Evolutionary conservation across 2,113 vertebrate genomes (phyloP).

Genomic region (Chascanopsetta lugubris): DNA sequence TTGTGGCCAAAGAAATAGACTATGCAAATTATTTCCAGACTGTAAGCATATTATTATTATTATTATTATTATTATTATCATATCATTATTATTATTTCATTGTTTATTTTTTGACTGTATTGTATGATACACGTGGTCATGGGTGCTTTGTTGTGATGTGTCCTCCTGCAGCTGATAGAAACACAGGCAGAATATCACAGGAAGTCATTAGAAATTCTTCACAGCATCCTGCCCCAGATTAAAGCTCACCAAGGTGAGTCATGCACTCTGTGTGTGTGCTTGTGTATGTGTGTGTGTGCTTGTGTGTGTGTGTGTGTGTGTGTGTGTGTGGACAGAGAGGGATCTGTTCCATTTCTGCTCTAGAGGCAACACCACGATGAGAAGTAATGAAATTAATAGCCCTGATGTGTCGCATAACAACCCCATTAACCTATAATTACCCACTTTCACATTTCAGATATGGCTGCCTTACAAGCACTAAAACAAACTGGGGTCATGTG

Average conservation of each 20-base stretch:
- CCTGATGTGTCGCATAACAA: conserved; percentile 22
- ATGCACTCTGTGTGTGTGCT: conserved; percentile 25
- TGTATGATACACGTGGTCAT: background rate
- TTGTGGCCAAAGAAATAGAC: conserved; percentile 99
- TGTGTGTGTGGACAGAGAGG: conserved; percentile 3
- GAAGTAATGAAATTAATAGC: conserved; percentile 23
- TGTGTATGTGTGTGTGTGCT: conserved; percentile 14
- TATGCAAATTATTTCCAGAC: conserved; percentile 99
- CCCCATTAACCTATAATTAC: conserved; percentile 38
- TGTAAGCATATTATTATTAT: conserved; percentile 79
- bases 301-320: too few relatives aligned
- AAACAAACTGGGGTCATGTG: conserved; percentile 12
- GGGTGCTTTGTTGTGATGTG: background rate
- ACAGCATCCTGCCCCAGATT: conserved; percentile 93
- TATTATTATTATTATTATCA: background rate
- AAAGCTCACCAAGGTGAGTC: conserved; percentile 98
- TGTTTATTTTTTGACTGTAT: too few relatives aligned
- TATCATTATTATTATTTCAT: background rate
- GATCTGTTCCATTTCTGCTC: conserved; percentile 33
- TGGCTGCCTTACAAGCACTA: background rate
- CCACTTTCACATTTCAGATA: conserved; percentile 3
- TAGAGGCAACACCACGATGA: conserved; percentile 26
- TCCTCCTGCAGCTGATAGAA: conserved; percentile 89
- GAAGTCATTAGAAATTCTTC: conserved; percentile 93
- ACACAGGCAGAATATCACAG: conserved; percentile 96